phyloP scores from a whole-genome alignment of 2,797 vertebrate species.

The Microhierax caerulescens region DNA sequence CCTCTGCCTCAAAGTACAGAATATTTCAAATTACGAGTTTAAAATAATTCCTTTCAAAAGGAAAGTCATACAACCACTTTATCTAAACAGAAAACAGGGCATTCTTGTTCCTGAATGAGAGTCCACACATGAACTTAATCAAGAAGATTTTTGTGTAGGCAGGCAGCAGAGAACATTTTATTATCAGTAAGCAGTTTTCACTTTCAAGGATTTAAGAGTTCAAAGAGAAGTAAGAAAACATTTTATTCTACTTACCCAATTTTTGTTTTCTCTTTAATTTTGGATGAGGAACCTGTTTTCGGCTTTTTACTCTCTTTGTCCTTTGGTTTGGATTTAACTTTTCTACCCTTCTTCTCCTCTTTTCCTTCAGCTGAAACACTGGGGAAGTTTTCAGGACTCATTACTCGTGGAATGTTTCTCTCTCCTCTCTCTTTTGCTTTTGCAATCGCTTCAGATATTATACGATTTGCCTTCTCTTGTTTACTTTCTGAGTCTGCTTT shows the following conservation, averaged over 20 bases:
- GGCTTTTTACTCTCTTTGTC: constrained; percentile 88
- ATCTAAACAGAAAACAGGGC: constrained; percentile 19
- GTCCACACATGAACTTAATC: constrained; percentile 47
- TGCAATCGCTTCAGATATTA: constrained; percentile 97
- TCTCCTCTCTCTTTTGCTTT: constrained; percentile 95
- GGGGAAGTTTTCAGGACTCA: constrained; percentile 97
- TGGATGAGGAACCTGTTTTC: constrained; percentile 86
- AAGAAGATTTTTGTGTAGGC: constrained; percentile 46
- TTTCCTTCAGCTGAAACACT: constrained; percentile 87
- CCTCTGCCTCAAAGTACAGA: not conserved
- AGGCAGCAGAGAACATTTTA: constrained; percentile 23
- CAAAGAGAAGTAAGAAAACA: not conserved
- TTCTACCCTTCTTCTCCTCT: constrained; percentile 80
- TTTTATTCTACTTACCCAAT: constrained; percentile 87
- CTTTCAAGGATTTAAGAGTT: constrained; percentile 7
- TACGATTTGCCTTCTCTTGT: constrained; percentile 98
- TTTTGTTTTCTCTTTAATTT: constrained; percentile 93
- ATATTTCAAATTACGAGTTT: not conserved
- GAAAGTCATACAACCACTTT: not conserved
- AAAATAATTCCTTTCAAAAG: constrained; percentile 1
- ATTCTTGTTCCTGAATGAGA: constrained; percentile 38
- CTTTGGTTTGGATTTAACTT: constrained; percentile 83
- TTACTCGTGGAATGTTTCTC: constrained; percentile 96
- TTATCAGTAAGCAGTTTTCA: constrained; percentile 3
- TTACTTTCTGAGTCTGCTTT: constrained; percentile 88